A percentile compares a stretch with the other conserved stretches of the same genome.
Conservation (phyloP, 2,888 invertebrate genomes). For the Xanthia icteritia region DNA sequence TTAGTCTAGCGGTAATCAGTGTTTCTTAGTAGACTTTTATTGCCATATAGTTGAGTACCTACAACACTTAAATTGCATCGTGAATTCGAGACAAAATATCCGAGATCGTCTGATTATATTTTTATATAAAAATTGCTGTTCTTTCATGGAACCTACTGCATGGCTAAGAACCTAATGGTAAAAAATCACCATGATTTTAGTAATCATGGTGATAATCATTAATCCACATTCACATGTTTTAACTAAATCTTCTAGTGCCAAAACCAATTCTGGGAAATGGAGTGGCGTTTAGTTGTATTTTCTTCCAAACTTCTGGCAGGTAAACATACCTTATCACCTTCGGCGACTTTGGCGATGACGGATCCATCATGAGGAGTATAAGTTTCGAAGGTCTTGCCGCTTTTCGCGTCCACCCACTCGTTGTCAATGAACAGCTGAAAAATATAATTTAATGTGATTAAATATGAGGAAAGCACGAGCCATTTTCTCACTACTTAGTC, state of each 20-base stretch:
- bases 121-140: neutral
- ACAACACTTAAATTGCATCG: neutral
- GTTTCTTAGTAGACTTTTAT: neutral
- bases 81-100: neutral
- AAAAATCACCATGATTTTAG: no score
- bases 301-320: neutral
- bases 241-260: neutral
- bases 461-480: neutral
- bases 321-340: slow-evolving; percentile 93
- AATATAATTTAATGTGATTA: slow-evolving; percentile 2
- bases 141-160: no score
- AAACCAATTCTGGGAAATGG: neutral
- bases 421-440: slow-evolving; percentile 82
- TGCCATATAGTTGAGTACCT: neutral
- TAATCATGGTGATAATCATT: no score
- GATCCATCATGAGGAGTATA: slow-evolving; percentile 94
- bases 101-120: no score
- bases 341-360: slow-evolving; percentile 94
- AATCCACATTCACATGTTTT: no score
- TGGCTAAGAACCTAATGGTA: no score
- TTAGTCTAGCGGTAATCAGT: neutral
- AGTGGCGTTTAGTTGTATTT: neutral
- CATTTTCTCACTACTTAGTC: neutral
- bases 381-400: slow-evolving; percentile 95
- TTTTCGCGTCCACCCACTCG: slow-evolving; percentile 92